Evolutionary conservation across 2,113 vertebrate genomes (phyloP).

Genomic region (Vombatus ursinus): DNA sequence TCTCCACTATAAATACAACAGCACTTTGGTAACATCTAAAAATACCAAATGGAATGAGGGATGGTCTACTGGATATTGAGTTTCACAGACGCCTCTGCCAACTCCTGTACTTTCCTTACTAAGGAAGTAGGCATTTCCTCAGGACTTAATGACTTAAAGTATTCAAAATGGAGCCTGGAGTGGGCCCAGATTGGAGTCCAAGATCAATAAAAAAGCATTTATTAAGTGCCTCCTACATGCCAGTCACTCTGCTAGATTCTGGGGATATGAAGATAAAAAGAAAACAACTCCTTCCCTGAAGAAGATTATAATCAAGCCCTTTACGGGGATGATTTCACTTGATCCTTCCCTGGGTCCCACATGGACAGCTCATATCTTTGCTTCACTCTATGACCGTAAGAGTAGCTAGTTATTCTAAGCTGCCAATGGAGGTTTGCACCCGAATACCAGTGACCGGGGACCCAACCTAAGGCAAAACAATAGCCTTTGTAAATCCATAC

Average conservation of each 20-base stretch:
- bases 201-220: neutral
- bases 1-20: conserved; percentile 69
- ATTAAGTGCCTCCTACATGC: neutral
- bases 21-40: conserved; percentile 66
- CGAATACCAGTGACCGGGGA: accelerated
- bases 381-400: neutral
- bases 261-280: neutral
- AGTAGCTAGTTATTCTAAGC: neutral
- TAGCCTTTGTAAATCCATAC: neutral
- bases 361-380: neutral
- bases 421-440: neutral
- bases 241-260: neutral
- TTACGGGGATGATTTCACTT: accelerated
- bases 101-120: conserved; percentile 62
- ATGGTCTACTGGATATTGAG: conserved; percentile 64
- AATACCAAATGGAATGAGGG: conserved; percentile 68
- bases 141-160: conserved; percentile 52
- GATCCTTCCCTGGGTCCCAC: neutral
- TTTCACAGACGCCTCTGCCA: conserved; percentile 73
- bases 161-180: neutral
- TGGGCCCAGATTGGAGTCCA: neutral
- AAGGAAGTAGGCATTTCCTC: conserved; percentile 48
- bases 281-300: neutral
- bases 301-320: neutral
- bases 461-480: neutral